phyloP scores from a whole-genome alignment of 2,888 invertebrate genomes.

The Ichneumoninae sp. region DNA sequence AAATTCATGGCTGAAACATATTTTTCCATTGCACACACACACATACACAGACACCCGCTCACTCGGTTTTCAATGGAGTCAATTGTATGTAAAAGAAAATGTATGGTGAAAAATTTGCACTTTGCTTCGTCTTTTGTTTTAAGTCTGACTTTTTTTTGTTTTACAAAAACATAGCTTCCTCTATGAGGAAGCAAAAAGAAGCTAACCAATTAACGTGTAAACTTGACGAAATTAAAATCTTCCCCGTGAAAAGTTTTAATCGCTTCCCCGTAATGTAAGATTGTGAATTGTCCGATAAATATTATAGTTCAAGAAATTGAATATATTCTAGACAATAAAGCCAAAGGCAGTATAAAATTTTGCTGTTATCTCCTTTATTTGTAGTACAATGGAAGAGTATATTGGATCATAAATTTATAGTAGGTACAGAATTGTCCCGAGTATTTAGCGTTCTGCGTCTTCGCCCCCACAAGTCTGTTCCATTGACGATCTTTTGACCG shows the following conservation, averaged over 20 bases:
- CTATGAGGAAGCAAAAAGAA: not conserved
- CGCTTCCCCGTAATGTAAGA: constrained; percentile 50
- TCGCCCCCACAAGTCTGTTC: not conserved
- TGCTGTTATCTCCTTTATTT: constrained; percentile 12
- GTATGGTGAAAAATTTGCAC: not conserved
- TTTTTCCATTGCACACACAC: constrained; percentile 54
- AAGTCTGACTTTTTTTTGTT: too few relatives aligned
- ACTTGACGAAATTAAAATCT: constrained; percentile 48
- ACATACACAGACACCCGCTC: constrained; percentile 5
- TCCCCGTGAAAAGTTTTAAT: constrained; percentile 52
- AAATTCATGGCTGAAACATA: constrained; percentile 47
- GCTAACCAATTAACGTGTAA: constrained; percentile 35
- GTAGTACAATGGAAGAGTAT: constrained; percentile 5
- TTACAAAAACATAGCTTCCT: not conserved
- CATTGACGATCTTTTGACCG: not conserved
- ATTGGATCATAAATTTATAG: not conserved
- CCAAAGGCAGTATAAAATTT: constrained; percentile 36
- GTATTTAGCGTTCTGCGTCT: not conserved
- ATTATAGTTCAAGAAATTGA: constrained; percentile 40
- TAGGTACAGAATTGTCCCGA: not conserved
- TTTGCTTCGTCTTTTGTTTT: not conserved
- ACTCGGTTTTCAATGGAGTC: constrained; percentile 39
- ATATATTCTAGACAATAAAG: constrained; percentile 55
- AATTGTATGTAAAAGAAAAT: constrained; percentile 30
- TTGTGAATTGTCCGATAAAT: constrained; percentile 50